phyloP scores from a whole-genome alignment of 2,113 vertebrate genomes.

The Trogon surrucura region DNA sequence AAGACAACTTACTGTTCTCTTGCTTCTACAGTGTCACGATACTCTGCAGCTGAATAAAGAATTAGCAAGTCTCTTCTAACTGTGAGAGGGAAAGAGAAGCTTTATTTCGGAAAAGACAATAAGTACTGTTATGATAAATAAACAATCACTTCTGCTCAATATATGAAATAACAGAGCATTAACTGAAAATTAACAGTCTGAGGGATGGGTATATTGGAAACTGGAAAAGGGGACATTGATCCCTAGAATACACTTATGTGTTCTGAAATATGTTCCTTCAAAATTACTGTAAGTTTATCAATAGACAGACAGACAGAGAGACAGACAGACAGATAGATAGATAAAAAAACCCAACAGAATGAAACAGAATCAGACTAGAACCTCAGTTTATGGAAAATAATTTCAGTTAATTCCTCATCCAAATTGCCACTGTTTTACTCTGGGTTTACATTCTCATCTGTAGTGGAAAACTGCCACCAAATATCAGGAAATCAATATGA shows the following conservation, averaged over 20 bases:
- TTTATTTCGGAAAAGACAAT: not conserved
- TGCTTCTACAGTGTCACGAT: not conserved
- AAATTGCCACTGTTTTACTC: constrained; percentile 3
- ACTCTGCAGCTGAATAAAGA: not conserved
- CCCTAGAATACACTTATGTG: not conserved
- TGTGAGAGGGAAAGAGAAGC: not conserved
- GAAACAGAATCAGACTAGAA: not conserved
- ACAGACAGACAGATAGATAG: no score
- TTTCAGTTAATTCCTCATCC: not conserved
- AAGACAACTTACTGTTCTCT: not conserved
- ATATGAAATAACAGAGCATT: not conserved
- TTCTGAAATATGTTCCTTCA: not conserved
- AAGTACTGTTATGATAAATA: not conserved
- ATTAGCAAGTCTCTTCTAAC: not conserved
- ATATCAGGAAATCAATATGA: constrained; percentile 45
- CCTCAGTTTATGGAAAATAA: not conserved
- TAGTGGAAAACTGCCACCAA: not conserved
- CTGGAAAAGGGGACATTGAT: not conserved
- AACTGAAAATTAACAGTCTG: not conserved
- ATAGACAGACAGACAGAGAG: not conserved
- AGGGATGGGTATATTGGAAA: not conserved
- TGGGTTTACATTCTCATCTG: not conserved
- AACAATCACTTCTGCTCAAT: not conserved
- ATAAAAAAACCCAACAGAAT: not conserved
- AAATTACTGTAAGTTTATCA: not conserved